Evolutionary conservation across 2,113 vertebrate species (phyloP), one percentile per base, ranked within the genome.

Genomic region (Smithornis capensis): DNA sequence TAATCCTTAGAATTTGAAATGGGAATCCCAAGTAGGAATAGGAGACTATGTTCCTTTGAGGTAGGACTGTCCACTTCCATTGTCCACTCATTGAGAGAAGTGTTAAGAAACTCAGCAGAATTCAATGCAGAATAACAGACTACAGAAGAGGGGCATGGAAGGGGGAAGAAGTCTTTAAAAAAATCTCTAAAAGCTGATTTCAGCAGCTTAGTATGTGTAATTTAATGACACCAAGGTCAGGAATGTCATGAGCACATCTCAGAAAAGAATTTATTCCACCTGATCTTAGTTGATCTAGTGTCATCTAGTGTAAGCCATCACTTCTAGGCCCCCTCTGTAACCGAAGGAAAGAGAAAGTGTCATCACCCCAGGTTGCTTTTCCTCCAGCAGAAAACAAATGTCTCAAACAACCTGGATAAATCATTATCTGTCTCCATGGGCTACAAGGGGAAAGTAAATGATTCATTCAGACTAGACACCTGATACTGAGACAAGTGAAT

Each of bases 401-500:
- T 90, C 68, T 76, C 47, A 65, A 53, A 77, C 44, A 83, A 18
- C 63, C 44, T 76, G 59, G 79, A 83, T 67, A 93, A 92, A 93
- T 92, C 53, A 50, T 83, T 90, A 47, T 65, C 49, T 80, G 15
- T 65, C 64, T 90, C 55, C 45, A 25, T 53, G 25, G 25, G 9
- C 55, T 80, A n/a, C 3, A 2, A 50, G 37, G 13, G 37, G 28
- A 92, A 80, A 90, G 47, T 40, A 67, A 74, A 86, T 86, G 29
- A 90, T 92, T 92, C 13, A 7, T 83, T 92, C 63, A 80, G 89
- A 65, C 67, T 64, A 69, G 76, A 45, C 50, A 94, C n/a, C 83
- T 94, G 79, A 77, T 93, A 89, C 80, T 65, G 76, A 92, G 80
- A 74, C 71, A 90, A 88, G 70, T 64, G n/a, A 90, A 88, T 95